Evolutionary conservation across 1,140 invertebrate species (phyloP).

Genomic region (Papilio xuthus): DNA sequence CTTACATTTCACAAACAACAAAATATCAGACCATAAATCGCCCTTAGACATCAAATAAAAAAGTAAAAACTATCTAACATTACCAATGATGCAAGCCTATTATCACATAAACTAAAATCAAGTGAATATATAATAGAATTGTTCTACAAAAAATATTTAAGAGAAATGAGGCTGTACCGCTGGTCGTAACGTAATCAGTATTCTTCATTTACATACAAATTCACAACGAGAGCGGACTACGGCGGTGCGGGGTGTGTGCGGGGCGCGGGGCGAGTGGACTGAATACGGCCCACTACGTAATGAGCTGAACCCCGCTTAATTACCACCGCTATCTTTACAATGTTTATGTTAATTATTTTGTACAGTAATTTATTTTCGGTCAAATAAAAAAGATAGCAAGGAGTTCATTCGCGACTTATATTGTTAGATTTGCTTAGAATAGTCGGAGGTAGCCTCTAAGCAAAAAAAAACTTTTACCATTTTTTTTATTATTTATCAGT

Average conservation of each 20-base stretch:
- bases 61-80: background rate
- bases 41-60: background rate
- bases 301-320: constrained; percentile 21
- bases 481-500: no score
- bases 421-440: no score
- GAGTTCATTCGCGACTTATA: background rate
- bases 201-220: constrained; percentile 47
- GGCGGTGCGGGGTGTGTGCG: background rate
- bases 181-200: constrained; percentile 39
- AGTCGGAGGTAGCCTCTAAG: no score
- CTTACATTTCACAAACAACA: no score
- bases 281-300: constrained; percentile 21
- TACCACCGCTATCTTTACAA: constrained; percentile 3
- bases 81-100: background rate
- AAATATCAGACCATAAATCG: no score
- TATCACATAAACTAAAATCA: background rate
- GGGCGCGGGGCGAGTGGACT: background rate
- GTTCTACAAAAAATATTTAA: constrained; percentile 12
- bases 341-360: constrained; percentile 16
- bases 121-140: background rate
- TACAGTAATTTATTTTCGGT: background rate
- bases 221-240: constrained; percentile 22
- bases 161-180: background rate
- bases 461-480: no score
- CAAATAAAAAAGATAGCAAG: background rate